Evolutionary conservation across 2,113 vertebrate species (phyloP).

Genomic region (Halcyon senegalensis): DNA sequence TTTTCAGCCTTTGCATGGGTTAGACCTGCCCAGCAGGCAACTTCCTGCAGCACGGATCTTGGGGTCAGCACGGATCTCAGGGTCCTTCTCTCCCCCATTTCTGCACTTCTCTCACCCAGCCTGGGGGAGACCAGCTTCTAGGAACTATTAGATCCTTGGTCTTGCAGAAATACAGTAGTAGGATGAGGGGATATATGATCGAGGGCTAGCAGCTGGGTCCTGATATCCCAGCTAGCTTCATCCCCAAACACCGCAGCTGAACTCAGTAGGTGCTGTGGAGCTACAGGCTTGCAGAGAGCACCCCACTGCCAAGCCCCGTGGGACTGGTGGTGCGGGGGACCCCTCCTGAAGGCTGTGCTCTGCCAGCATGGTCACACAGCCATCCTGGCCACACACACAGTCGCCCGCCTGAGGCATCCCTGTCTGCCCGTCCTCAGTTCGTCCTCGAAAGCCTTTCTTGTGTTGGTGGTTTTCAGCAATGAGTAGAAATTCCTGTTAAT

Average conservation of each 20-base stretch:
- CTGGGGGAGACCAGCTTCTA: neutral
- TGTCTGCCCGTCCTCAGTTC: neutral
- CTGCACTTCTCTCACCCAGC: neutral
- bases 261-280: neutral
- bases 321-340: neutral
- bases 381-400: neutral
- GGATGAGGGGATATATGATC: neutral
- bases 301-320: neutral
- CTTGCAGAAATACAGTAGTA: neutral
- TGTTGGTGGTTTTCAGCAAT: neutral
- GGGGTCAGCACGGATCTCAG: neutral
- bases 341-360: neutral
- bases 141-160: neutral
- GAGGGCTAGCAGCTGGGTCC: neutral
- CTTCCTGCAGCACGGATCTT: rapidly evolving
- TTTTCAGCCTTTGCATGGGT: neutral
- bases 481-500: neutral
- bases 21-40: neutral
- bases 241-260: neutral
- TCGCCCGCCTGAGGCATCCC: neutral
- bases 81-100: neutral
- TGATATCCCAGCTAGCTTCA: neutral
- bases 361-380: neutral
- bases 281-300: neutral
- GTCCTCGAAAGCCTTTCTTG: neutral